Conservation (phyloP, 2,888 invertebrate species). For the Seladonia tumulorum region DNA sequence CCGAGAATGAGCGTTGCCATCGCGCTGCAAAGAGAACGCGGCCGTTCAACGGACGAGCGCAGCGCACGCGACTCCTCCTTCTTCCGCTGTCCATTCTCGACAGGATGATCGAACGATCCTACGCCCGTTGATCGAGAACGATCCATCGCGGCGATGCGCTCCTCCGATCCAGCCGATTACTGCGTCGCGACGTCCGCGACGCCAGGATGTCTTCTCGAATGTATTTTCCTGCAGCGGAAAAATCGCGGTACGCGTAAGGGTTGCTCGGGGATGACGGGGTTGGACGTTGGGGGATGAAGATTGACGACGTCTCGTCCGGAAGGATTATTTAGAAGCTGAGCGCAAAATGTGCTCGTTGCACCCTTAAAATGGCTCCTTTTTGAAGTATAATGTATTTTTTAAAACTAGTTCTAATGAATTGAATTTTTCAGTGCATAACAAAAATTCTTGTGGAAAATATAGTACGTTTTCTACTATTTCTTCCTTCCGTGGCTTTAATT, state of each 20-base stretch:
- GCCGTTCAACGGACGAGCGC: slow-evolving; percentile 36
- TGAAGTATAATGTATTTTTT: too few species aligned
- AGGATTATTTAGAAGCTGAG: background rate
- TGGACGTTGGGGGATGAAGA: background rate
- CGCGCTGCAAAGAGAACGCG: slow-evolving; percentile 66
- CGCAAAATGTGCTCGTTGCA: too few species aligned
- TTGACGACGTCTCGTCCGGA: too few species aligned
- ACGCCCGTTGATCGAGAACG: background rate
- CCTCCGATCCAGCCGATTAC: slow-evolving; percentile 50
- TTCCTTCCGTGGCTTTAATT: too few species aligned
- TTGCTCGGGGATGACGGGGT: background rate
- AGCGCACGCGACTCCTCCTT: slow-evolving; percentile 43
- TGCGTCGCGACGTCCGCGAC: slow-evolving; percentile 55
- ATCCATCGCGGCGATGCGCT: slow-evolving; percentile 52
- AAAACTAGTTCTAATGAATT: too few species aligned
- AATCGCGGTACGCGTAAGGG: background rate
- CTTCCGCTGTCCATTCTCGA: background rate
- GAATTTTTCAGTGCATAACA: too few species aligned
- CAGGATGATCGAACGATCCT: background rate
- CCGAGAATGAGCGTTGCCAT: slow-evolving; percentile 63
- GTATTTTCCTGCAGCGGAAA: background rate
- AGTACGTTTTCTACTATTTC: too few species aligned
- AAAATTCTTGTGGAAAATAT: too few species aligned
- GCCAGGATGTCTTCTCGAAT: slow-evolving; percentile 53
- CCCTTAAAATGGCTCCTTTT: too few species aligned